Evolutionary conservation across 2,113 vertebrate species (phyloP), one percentile per base, ranked within the genome.

Genomic region (Megalops atlanticus): DNA sequence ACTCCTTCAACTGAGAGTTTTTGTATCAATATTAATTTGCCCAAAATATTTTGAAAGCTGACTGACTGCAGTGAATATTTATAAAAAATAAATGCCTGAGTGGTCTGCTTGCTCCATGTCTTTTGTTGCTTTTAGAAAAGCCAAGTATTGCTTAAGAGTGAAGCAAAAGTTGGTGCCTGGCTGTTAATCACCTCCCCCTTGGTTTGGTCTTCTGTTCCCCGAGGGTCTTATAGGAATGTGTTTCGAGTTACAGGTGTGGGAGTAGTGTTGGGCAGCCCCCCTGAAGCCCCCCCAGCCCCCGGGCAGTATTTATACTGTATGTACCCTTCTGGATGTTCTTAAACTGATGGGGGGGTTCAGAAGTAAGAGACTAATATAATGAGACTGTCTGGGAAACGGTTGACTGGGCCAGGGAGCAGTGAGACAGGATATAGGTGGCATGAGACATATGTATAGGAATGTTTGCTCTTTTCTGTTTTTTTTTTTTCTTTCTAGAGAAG

Each of bases 161-260:
- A 31, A 36, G 69, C 4, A 36, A 14, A 2, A 8, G 39, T 7
- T 40, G 72, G 72, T 74, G 72, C 40, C 72, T 41, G 40, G 39
- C 11, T 43, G 72, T 74, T 71, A 33, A 71, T 71, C n/a, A 43
- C 35, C 72, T 2, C 14, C 24, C 18, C n/a, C 2, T 10, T 5
- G n/a, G 35, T n/a, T n/a, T n/a, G n/a, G n/a, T n/a, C n/a, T n/a
- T n/a, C n/a, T n/a, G 8, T 41, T 39, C 36, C 33, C 18, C 41
- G 3, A 21, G 1, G 4, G 4, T 74, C 41, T 74, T 74, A 74
- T 41, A 39, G 38, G 36, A 39, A 41, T 41, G 38, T 74, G 70
- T 74, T 74, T 74, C 16, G 40, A 74, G 40, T 74, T 74, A 74
- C 38, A 41, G 38, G 39, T 43, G 40, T 39, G 72, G 40, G 39